Evolutionary conservation across 2,797 vertebrate genomes (phyloP).

Genomic region (Pseudochirops cupreus): DNA sequence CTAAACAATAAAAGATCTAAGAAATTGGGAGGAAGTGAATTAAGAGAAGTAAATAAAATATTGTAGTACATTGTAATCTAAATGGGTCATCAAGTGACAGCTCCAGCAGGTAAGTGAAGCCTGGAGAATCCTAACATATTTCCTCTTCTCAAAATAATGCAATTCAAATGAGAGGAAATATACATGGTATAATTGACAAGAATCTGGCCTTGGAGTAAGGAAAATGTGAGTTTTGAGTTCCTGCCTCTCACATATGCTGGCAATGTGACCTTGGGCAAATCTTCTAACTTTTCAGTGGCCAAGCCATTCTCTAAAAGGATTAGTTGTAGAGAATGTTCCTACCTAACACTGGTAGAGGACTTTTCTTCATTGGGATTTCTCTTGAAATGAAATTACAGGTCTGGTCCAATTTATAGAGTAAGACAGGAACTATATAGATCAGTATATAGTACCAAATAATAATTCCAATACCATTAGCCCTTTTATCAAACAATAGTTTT

Average conservation of each 20-base stretch:
- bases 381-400: not conserved
- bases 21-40: not conserved
- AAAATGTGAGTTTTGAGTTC: not conserved
- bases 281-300: not conserved
- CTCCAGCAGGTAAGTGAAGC: not conserved
- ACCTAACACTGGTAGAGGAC: not conserved
- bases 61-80: not conserved
- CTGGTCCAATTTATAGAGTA: not conserved
- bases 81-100: no score
- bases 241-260: not conserved
- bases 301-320: not conserved
- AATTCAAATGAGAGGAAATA: not conserved
- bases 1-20: not conserved
- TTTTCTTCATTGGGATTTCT: not conserved
- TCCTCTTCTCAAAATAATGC: not conserved
- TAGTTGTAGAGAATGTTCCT: not conserved
- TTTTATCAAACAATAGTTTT: constrained; percentile 12
- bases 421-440: not conserved
- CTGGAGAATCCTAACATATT: not conserved
- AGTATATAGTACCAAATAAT: not conserved
- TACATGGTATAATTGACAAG: not conserved
- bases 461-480: not conserved
- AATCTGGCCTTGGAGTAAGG: not conserved
- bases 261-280: not conserved
- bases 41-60: not conserved